A percentile compares a stretch with the other conserved stretches of the same genome.
phyloP scores from a whole-genome alignment of 2,888 invertebrate genomes.

The Leptinotarsa tumamoca region DNA sequence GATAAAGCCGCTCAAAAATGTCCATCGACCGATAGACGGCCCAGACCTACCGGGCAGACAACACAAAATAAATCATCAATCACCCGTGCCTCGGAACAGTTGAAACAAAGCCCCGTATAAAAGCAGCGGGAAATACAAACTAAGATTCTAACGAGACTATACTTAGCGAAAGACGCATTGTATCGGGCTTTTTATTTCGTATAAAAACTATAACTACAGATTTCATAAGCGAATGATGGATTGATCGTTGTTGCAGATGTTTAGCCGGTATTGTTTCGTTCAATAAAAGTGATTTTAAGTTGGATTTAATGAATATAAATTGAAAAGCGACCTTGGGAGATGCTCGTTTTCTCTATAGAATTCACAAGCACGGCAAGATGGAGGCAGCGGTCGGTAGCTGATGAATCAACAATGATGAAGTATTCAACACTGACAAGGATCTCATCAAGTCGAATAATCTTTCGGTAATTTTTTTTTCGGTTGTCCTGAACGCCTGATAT shows the following conservation, averaged over 20 bases:
- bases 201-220: constrained; percentile 61
- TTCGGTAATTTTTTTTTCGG: constrained; percentile 17
- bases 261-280: constrained; percentile 50
- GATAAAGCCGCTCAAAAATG: constrained; percentile 52
- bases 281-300: constrained; percentile 29
- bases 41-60: constrained; percentile 65
- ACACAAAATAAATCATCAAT: constrained; percentile 68
- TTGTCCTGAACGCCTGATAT: background rate
- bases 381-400: constrained; percentile 16
- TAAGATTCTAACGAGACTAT: constrained; percentile 63
- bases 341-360: constrained; percentile 4
- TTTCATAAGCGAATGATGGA: constrained; percentile 65
- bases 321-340: constrained; percentile 5
- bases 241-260: constrained; percentile 50
- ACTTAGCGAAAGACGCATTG: constrained; percentile 62
- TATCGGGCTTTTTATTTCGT: constrained; percentile 59
- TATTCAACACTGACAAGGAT: constrained; percentile 20
- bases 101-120: constrained; percentile 65
- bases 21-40: constrained; percentile 56
- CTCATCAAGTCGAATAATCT: constrained; percentile 18
- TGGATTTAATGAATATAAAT: constrained; percentile 14
- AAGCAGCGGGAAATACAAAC: constrained; percentile 66
- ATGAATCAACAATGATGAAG: constrained; percentile 21
- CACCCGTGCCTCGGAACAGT: constrained; percentile 63
- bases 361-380: constrained; percentile 3